Evolutionary conservation across 1,140 invertebrate genomes (phyloP).

Genomic region (Papilio machaon): DNA sequence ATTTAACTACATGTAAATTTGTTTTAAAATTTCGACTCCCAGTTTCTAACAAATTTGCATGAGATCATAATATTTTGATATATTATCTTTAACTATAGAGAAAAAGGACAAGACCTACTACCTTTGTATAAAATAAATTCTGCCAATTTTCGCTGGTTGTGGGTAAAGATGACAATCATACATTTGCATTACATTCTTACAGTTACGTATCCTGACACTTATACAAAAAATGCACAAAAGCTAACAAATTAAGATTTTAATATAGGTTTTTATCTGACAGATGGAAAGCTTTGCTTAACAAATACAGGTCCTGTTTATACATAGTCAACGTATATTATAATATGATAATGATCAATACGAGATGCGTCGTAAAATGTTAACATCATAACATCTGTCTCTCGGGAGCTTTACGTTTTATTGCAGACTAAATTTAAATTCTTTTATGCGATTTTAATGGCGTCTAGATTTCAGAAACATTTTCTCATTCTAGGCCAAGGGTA

Average conservation of each 20-base stretch:
- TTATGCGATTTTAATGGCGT: conserved; percentile 23
- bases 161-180: too few relatives aligned
- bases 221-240: too few relatives aligned
- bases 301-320: background rate
- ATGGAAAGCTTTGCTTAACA: background rate
- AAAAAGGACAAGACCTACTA: background rate
- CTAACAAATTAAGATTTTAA: too few relatives aligned
- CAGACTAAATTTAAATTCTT: conserved; percentile 30
- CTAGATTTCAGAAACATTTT: background rate
- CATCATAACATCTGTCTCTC: conserved; percentile 28
- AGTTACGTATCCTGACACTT: too few relatives aligned
- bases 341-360: conserved; percentile 19
- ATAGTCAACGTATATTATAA: background rate
- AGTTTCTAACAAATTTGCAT: conserved; percentile 8
- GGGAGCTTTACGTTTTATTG: conserved; percentile 22
- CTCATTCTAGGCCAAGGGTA: background rate
- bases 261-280: background rate
- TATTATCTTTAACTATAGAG: background rate
- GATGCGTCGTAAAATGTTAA: conserved; percentile 12
- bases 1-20: conserved; percentile 8
- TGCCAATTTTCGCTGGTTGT: background rate
- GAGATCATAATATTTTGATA: conserved; percentile 18
- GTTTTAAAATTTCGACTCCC: conserved; percentile 13
- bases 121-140: background rate
- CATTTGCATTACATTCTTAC: too few relatives aligned